Evolutionary conservation across 2,797 vertebrate species (phyloP).

Genomic region (Pseudomugil gertrudae): DNA sequence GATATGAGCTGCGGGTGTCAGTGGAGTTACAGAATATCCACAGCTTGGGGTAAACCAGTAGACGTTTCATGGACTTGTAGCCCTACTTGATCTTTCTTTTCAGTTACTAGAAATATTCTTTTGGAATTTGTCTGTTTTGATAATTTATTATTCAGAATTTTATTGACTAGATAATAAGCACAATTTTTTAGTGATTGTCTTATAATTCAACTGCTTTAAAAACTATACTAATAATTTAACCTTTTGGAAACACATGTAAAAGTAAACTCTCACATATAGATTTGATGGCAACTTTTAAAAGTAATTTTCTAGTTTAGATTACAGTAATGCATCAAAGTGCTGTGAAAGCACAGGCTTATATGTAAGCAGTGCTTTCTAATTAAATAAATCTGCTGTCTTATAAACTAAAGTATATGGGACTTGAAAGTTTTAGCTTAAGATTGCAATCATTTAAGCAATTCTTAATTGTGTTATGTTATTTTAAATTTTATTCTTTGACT

Average conservation of each 20-base stretch:
- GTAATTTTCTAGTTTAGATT: neutral
- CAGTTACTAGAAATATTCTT: neutral
- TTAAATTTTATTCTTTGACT: too few relatives aligned
- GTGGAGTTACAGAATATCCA: neutral
- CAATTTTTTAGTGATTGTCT: neutral
- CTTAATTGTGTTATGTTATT: too few relatives aligned
- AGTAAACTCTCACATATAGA: rapidly evolving
- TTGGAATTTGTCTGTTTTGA: neutral
- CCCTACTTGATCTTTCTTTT: neutral
- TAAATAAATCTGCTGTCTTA: slow-evolving; percentile 30
- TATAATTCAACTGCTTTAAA: neutral
- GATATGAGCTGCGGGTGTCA: neutral
- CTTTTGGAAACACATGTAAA: neutral
- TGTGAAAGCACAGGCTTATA: slow-evolving; percentile 3
- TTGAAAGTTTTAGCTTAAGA: slow-evolving; percentile 19
- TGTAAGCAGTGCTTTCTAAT: slow-evolving; percentile 20
- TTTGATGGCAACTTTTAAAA: neutral
- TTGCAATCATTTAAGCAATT: slow-evolving; percentile 41
- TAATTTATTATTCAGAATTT: neutral
- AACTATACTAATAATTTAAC: neutral
- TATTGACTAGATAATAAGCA: too few relatives aligned
- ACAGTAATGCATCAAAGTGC: neutral
- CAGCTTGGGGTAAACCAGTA: neutral
- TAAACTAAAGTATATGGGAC: slow-evolving; percentile 20
- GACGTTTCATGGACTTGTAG: neutral